A percentile compares a stretch with the other conserved stretches of the same genome.
These are phyloP conservation scores for Glyphotaelius pellucidus DNA, from an alignment of 2,888 invertebrate species.

Conservation along the genomic window DNA sequence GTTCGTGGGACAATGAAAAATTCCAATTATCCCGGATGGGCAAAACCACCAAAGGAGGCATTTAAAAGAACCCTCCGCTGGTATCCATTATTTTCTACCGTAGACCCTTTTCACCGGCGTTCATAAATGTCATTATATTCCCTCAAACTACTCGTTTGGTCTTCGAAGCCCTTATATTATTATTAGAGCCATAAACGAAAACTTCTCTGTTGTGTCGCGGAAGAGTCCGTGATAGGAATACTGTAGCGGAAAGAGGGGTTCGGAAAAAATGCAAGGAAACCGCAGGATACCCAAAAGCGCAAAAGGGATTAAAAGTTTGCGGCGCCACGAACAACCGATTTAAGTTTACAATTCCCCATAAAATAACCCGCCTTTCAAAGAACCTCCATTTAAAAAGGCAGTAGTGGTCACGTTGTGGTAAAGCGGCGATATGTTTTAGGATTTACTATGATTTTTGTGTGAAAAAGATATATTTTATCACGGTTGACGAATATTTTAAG, in stretches of 20 bases:
- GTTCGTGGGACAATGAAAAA: conserved; percentile 59
- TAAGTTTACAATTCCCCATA: conserved; percentile 15
- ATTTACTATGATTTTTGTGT: background rate
- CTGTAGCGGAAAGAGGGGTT: conserved; percentile 27
- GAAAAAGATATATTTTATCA: background rate
- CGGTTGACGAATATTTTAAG: background rate
- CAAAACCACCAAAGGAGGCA: conserved; percentile 61
- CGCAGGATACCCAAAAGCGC: conserved; percentile 49
- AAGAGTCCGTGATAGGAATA: conserved; percentile 58
- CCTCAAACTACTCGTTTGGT: conserved; percentile 55
- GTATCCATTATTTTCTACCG: conserved; percentile 59
- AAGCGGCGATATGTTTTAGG: background rate
- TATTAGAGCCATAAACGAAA: conserved; percentile 58
- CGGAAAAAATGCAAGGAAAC: conserved; percentile 37
- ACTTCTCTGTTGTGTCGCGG: conserved; percentile 55
- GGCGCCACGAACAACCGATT: conserved; percentile 12
- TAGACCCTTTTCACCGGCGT: conserved; percentile 64
- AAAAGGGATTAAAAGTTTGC: conserved; percentile 50
- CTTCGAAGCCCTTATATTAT: conserved; percentile 51
- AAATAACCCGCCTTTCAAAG: background rate
- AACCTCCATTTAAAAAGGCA: background rate
- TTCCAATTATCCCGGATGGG: conserved; percentile 60
- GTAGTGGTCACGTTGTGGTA: background rate
- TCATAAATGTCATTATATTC: conserved; percentile 64
- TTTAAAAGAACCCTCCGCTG: conserved; percentile 60